These are phyloP conservation scores for Mallateleia sp. DNA, from an alignment of 2,888 invertebrate genomes.

Conservation along the genomic window DNA sequence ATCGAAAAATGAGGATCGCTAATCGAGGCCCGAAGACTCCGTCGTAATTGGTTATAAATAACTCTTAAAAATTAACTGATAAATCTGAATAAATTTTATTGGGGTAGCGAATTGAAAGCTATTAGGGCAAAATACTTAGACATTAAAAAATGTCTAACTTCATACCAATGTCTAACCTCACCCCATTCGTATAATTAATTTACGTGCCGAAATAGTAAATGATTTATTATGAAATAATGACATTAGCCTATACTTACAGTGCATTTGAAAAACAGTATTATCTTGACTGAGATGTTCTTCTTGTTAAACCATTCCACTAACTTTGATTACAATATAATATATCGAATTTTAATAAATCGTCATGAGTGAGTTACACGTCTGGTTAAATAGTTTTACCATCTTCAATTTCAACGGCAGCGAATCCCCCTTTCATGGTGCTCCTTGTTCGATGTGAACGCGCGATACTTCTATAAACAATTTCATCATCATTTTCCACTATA, in stretches of 20 bases:
- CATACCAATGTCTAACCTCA: constrained; percentile 64
- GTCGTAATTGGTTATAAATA: too few relatives aligned
- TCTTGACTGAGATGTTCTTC: constrained; percentile 60
- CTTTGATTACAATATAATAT: constrained; percentile 43
- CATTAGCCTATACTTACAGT: constrained; percentile 69
- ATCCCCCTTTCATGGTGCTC: constrained; percentile 62
- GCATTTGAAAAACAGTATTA: constrained; percentile 59
- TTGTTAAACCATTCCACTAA: constrained; percentile 66
- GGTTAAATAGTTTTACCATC: constrained; percentile 59
- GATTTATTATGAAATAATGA: constrained; percentile 35
- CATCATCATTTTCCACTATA: constrained; percentile 36
- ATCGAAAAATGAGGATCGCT: too few relatives aligned
- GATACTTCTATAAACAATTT: constrained; percentile 60
- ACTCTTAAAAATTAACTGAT: not conserved
- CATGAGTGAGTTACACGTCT: constrained; percentile 30
- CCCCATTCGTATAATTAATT: constrained; percentile 46
- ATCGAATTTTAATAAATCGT: constrained; percentile 42
- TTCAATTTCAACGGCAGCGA: constrained; percentile 57
- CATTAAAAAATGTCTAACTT: constrained; percentile 45
- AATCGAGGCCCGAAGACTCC: too few relatives aligned
- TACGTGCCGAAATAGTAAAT: constrained; percentile 14
- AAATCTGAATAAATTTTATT: not conserved
- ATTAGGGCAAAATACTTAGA: constrained; percentile 69
- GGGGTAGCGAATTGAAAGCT: constrained; percentile 51
- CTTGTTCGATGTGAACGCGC: constrained; percentile 56